Base-by-base conservation (phyloP, 2,113 vertebrate species). In the Crypturellus undulatus region DNA sequence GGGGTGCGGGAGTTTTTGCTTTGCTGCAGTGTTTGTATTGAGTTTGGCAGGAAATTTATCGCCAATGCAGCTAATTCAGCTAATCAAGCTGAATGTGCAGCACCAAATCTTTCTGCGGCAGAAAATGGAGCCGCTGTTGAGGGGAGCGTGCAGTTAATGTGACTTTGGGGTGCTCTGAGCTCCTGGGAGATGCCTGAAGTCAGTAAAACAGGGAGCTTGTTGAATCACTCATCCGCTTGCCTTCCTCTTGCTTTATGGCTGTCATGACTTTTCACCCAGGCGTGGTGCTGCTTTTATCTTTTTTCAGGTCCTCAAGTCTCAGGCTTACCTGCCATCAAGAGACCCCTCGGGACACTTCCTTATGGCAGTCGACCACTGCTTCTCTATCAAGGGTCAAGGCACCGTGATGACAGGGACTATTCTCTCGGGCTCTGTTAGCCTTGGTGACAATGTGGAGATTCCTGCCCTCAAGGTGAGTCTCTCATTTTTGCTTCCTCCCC, bases 301-400 rank as follows among this genome's bases (percentile, higher is more conserved):
- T 94, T 95, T 89, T 49, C 92, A 99, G 99, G 98, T 99, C 92
- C 97, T 99, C 97, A 99, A 98, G 94, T 98, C 98, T 76, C 98
- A 99, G 97, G 98, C 98, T 21, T 98, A 99, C 96, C 97, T 99
- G 95, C 99, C 99, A 17, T 95, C 90, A 15, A 98, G 99, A 98
- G 98, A 99, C 91, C 98, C 99, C 12, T 98, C 97, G 1, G 99
- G 99, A 67, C 97, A 98, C 28, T 98, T 99, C 65, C 98, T 99
- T 54, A 99, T 99, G 99, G 98, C 99, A 13, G 98, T 99, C 10
- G 99, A 99, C 97, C 99, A 99, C 95, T 99, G 99, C 94, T 99
- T 99, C 97, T 99, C 99, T 90, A 99, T 99, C 97, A 99, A 98
- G 56, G 99, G 99, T 96, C 99, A 99, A 95, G 99, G 99, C 94